Conservation (phyloP, 2,888 invertebrate genomes). For the Mimas tiliae region DNA sequence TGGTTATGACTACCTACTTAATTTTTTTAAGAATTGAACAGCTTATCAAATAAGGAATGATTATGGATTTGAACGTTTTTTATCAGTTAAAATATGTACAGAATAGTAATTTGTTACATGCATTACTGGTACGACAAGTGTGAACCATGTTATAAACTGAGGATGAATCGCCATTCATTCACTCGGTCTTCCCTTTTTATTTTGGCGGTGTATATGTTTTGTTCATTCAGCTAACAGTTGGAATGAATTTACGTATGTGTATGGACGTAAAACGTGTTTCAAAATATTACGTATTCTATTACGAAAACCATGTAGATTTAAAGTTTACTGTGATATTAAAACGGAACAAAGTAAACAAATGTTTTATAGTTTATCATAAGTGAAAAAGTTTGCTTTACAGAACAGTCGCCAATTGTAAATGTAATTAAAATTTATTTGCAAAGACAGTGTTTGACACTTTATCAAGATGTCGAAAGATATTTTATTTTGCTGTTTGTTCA, state of each 20-base stretch:
- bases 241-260: neutral
- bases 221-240: slow-evolving; percentile 26
- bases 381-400: neutral
- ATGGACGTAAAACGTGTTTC: neutral
- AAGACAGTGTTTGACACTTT: slow-evolving; percentile 21
- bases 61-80: no score
- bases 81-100: no score
- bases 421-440: slow-evolving; percentile 24
- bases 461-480: slow-evolving; percentile 57
- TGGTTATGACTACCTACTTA: no score
- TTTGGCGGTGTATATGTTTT: slow-evolving; percentile 29
- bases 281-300: slow-evolving; percentile 39
- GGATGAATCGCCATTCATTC: slow-evolving; percentile 28
- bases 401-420: no score
- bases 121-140: no score
- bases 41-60: no score
- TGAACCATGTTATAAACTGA: no score
- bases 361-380: neutral
- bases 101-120: no score
- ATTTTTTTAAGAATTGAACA: no score
- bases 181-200: slow-evolving; percentile 27
- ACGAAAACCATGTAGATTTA: slow-evolving; percentile 38
- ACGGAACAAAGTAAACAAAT: neutral
- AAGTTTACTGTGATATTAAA: neutral
- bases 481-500: slow-evolving; percentile 54